Conservation (phyloP, 2,113 vertebrate species). For the Coptodon bakossiorum region DNA sequence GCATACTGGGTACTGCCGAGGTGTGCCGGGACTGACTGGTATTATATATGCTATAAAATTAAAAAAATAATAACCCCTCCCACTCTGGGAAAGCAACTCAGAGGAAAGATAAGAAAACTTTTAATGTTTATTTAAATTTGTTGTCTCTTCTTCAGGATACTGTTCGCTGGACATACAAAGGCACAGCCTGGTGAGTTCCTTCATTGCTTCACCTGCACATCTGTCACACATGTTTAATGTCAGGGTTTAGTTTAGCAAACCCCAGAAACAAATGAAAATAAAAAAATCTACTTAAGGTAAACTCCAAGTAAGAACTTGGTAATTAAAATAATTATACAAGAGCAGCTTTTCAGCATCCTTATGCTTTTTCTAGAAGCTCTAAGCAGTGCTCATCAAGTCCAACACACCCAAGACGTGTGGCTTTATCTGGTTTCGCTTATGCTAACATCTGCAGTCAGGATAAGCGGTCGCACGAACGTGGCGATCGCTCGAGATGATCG, state of each 20-base stretch:
- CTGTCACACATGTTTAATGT: not conserved
- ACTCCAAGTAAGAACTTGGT: not conserved
- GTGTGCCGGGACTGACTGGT: not conserved
- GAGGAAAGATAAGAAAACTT: not conserved
- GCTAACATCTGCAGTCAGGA: not conserved
- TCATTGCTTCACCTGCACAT: not conserved
- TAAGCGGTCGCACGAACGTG: fast-evolving
- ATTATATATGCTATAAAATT: not conserved
- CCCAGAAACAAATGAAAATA: not conserved
- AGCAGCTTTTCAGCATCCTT: not conserved
- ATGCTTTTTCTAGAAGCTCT: not conserved
- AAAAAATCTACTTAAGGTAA: not conserved
- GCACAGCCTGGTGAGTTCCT: constrained; percentile 62
- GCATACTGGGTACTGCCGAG: not conserved
- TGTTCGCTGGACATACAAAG: constrained; percentile 74
- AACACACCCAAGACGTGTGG: not conserved
- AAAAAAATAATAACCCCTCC: not conserved
- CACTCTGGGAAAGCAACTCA: not conserved
- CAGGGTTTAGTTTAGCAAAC: not conserved
- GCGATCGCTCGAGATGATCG: not conserved
- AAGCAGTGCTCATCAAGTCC: not conserved
- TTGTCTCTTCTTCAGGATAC: constrained; percentile 59
- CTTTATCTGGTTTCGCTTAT: not conserved
- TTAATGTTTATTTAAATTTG: not conserved
- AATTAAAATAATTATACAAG: not conserved